These are phyloP conservation scores for Orchesella cincta DNA, from an alignment of 1,140 invertebrate species.

Conservation along the genomic window DNA sequence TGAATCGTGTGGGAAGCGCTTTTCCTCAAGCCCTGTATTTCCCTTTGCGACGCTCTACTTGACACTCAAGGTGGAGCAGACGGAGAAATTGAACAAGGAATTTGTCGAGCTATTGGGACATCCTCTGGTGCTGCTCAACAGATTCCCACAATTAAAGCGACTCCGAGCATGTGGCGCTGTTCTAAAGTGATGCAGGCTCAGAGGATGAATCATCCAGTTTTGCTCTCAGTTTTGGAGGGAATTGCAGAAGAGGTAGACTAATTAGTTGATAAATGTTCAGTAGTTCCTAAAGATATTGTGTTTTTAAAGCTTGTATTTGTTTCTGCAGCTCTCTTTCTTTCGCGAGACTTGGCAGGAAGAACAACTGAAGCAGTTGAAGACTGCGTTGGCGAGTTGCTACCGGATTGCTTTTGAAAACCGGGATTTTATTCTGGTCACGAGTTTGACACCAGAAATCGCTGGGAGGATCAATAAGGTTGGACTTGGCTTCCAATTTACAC, in stretches of 20 bases:
- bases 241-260: constrained; percentile 96
- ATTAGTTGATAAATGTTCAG: no score
- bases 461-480: constrained; percentile 96
- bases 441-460: constrained; percentile 89
- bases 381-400: constrained; percentile 94
- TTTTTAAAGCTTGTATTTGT: background rate
- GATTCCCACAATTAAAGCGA: constrained; percentile 70
- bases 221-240: constrained; percentile 89
- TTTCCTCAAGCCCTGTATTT: constrained; percentile 98
- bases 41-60: constrained; percentile 91
- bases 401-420: constrained; percentile 94
- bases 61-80: constrained; percentile 90
- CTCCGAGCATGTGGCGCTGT: constrained; percentile 86
- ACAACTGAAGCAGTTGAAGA: constrained; percentile 85
- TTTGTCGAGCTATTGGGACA: background rate
- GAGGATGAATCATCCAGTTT: constrained; percentile 90
- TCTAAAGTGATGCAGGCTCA: constrained; percentile 96
- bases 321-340: constrained; percentile 96
- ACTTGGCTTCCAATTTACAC: constrained; percentile 72
- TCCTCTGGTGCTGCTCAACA: constrained; percentile 27
- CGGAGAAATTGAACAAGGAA: constrained; percentile 73
- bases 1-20: constrained; percentile 86
- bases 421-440: constrained; percentile 81
- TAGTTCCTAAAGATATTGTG: constrained; percentile 5
- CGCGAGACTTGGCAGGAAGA: constrained; percentile 98